These are phyloP conservation scores for Pardosa pseudoannulata DNA, from an alignment of 2,888 invertebrate species.

Conservation along the genomic window DNA sequence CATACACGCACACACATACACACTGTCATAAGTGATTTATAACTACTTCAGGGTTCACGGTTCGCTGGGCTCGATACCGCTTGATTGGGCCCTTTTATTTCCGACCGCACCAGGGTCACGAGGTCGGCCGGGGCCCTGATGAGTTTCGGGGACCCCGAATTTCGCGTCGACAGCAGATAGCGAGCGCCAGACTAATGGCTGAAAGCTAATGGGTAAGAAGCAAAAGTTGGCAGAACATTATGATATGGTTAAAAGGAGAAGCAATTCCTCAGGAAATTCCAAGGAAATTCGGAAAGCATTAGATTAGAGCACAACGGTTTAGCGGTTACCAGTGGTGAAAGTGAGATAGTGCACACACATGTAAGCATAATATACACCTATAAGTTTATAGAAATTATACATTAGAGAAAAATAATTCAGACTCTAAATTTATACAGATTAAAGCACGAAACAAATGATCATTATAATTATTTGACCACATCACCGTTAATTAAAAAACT, in stretches of 20 bases:
- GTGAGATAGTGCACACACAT: too few relatives aligned
- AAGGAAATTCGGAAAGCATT: neutral
- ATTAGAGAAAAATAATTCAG: too few relatives aligned
- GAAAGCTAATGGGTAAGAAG: slow-evolving; percentile 18
- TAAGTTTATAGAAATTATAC: too few relatives aligned
- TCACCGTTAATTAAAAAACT: too few relatives aligned
- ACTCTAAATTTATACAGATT: too few relatives aligned
- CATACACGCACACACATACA: too few relatives aligned
- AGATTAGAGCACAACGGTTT: too few relatives aligned
- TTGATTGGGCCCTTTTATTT: slow-evolving; percentile 67
- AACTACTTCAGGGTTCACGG: slow-evolving; percentile 67
- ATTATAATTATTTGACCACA: too few relatives aligned
- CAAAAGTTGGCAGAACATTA: slow-evolving; percentile 2
- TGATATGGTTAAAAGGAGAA: neutral
- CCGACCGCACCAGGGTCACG: slow-evolving; percentile 39
- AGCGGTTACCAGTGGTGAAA: too few relatives aligned
- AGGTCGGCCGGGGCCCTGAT: slow-evolving; percentile 54
- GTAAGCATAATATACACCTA: too few relatives aligned
- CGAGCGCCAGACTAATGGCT: slow-evolving; percentile 48
- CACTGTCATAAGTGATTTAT: slow-evolving; percentile 71
- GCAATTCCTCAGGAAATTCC: neutral
- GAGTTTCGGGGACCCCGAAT: slow-evolving; percentile 54
- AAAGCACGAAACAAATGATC: too few relatives aligned
- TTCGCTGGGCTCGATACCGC: slow-evolving; percentile 42
- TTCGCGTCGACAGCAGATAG: slow-evolving; percentile 58